phyloP scores from a whole-genome alignment of 2,888 invertebrate genomes.

The Adelphocoris suturalis region DNA sequence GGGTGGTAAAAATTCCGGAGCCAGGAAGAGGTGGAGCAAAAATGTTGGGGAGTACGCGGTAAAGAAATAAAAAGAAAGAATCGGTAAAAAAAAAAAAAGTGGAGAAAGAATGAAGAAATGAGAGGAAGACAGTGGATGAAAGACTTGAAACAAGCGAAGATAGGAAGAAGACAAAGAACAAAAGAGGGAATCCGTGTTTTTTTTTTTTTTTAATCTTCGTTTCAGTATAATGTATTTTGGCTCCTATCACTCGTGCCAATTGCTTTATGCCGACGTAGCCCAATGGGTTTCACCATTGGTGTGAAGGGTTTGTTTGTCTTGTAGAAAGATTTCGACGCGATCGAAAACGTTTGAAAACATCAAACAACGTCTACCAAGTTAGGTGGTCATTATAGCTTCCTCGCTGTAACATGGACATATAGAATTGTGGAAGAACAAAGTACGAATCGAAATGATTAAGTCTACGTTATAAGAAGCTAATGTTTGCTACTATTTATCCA shows the following conservation, averaged over 20 bases:
- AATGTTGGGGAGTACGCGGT: not conserved
- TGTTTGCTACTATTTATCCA: too few species aligned
- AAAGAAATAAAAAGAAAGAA: not conserved
- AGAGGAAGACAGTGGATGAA: not conserved
- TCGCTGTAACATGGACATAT: too few species aligned
- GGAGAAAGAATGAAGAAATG: not conserved
- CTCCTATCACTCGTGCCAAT: constrained; percentile 34
- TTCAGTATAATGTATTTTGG: constrained; percentile 47
- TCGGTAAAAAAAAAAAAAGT: not conserved
- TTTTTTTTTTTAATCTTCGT: too few species aligned
- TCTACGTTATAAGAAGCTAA: too few species aligned
- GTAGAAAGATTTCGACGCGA: not conserved
- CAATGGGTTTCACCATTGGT: too few species aligned
- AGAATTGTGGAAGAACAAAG: too few species aligned
- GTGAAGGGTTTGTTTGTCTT: not conserved
- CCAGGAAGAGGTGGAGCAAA: not conserved
- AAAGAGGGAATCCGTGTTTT: constrained; percentile 1
- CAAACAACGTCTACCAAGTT: too few species aligned
- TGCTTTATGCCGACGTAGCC: too few species aligned
- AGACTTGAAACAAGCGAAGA: not conserved
- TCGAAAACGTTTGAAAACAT: not conserved
- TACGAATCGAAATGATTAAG: too few species aligned
- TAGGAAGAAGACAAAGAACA: too few species aligned
- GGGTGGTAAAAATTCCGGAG: not conserved
- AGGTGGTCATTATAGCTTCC: too few species aligned